Evolutionary conservation across 2,113 vertebrate genomes (phyloP).

Genomic region (Ictalurus punctatus): DNA sequence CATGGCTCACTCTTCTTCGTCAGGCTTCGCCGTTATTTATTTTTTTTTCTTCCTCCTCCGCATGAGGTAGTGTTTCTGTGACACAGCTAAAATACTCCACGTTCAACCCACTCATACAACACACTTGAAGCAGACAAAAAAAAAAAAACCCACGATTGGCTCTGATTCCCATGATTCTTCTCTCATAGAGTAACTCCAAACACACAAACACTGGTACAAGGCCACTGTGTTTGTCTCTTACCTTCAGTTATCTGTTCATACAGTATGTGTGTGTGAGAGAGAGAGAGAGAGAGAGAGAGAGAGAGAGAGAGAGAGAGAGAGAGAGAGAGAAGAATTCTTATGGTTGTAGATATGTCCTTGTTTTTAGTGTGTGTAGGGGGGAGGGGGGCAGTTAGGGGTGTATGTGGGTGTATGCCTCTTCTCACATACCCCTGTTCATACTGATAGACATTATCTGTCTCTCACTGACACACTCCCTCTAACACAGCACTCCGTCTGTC

Average conservation of each 20-base stretch:
- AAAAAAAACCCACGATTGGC: neutral
- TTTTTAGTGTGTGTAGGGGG: neutral
- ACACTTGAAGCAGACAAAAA: conserved; percentile 1
- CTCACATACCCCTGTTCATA: neutral
- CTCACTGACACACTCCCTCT: neutral
- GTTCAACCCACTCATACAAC: conserved; percentile 24
- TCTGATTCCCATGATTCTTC: neutral
- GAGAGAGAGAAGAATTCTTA: neutral
- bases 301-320: neutral
- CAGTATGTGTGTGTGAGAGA: neutral
- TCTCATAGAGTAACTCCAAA: neutral
- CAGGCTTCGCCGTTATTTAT: conserved; percentile 11
- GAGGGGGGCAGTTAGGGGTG: neutral
- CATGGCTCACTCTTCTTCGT: conserved; percentile 47
- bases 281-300: neutral
- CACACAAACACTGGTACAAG: neutral
- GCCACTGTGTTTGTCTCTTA: neutral
- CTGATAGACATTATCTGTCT: conserved; percentile 5
- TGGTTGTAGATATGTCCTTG: conserved; percentile 12
- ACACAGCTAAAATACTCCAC: conserved; percentile 44
- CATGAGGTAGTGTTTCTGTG: conserved; percentile 27
- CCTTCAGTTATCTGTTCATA: neutral
- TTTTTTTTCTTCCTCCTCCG: neutral
- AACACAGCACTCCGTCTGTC: conserved; percentile 4
- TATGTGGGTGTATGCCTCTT: neutral